Conservation (phyloP, 2,888 invertebrate species). For the Diploptera punctata region DNA sequence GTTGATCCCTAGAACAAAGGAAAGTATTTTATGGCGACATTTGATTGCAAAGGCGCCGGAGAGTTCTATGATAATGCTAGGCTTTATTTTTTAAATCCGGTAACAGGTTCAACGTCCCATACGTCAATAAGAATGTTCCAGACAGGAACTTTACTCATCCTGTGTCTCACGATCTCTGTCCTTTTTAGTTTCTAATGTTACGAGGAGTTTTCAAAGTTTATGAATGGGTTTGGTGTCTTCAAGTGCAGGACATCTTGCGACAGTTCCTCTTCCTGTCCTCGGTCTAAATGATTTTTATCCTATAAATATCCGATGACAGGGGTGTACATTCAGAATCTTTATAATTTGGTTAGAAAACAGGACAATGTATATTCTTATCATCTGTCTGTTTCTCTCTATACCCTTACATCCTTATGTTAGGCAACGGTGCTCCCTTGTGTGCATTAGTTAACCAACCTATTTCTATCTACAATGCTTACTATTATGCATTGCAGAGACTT, state of each 20-base stretch:
- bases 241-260: neutral
- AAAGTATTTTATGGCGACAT: neutral
- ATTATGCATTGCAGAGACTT: too few relatives aligned
- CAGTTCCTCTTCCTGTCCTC: too few relatives aligned
- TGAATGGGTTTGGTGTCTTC: neutral
- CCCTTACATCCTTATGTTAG: too few relatives aligned
- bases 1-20: neutral
- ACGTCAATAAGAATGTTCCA: neutral
- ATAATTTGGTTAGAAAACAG: too few relatives aligned
- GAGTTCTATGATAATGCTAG: conserved; percentile 18
- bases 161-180: neutral
- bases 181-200: neutral
- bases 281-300: too few relatives aligned
- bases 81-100: neutral
- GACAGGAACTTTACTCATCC: neutral
- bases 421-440: too few relatives aligned
- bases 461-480: too few relatives aligned
- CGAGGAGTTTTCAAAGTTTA: neutral
- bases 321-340: too few relatives aligned
- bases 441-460: too few relatives aligned
- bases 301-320: too few relatives aligned
- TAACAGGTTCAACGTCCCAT: conserved; percentile 11
- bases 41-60: neutral
- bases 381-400: too few relatives aligned
- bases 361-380: too few relatives aligned